A percentile compares a stretch with the other conserved stretches of the same genome.
phyloP scores from a whole-genome alignment of 1,140 invertebrate genomes.

The Drosophila nigrodunni region DNA sequence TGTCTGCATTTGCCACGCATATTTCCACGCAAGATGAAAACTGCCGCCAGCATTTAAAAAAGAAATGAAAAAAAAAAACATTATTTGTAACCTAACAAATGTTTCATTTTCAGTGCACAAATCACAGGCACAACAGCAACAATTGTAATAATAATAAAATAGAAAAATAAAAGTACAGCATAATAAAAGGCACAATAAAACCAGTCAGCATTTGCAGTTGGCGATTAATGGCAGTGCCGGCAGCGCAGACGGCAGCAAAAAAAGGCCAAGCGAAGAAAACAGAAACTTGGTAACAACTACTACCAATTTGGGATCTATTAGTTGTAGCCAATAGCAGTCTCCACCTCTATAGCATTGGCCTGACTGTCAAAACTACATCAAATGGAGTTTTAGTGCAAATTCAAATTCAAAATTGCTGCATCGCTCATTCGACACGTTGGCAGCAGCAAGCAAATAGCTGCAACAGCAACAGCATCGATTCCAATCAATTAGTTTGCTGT shows the following conservation, averaged over 20 bases:
- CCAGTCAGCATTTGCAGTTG: constrained; percentile 45
- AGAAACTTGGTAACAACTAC: constrained; percentile 30
- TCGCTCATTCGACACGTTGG: constrained; percentile 35
- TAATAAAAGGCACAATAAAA: constrained; percentile 66
- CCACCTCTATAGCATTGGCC: constrained; percentile 11
- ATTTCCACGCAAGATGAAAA: constrained; percentile 48
- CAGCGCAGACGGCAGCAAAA: constrained; percentile 21
- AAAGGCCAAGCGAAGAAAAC: constrained; percentile 3
- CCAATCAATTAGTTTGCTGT: constrained; percentile 60
- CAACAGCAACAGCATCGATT: constrained; percentile 45
- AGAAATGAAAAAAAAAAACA: constrained; percentile 8
- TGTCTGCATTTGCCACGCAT: constrained; percentile 71
- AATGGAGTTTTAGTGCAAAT: constrained; percentile 15
- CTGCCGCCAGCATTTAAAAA: constrained; percentile 31
- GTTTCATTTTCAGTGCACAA: constrained; percentile 25
- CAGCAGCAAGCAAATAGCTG: constrained; percentile 2
- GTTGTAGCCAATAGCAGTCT: neutral
- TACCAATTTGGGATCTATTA: constrained; percentile 33
- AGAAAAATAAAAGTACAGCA: constrained; percentile 53
- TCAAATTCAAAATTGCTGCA: constrained; percentile 24
- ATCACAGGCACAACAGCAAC: neutral
- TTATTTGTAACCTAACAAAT: constrained; percentile 61
- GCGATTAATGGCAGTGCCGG: constrained; percentile 63
- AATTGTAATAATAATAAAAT: constrained; percentile 33
- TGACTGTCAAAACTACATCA: constrained; percentile 27